Conservation (phyloP, 2,113 vertebrate genomes). For the Verasper variegatus region DNA sequence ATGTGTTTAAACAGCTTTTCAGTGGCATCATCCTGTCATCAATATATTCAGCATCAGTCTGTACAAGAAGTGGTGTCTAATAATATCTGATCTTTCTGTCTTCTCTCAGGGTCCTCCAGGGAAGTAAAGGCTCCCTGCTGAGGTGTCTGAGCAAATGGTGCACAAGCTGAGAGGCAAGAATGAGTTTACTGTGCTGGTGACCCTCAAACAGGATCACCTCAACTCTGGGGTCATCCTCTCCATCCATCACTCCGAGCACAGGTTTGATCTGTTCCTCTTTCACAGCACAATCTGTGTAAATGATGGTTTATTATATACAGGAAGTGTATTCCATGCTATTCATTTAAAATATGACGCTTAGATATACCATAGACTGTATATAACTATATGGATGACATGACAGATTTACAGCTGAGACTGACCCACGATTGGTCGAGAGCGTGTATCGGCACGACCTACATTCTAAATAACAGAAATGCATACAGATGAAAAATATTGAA, state of each 20-base stretch:
- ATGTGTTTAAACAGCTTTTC: neutral
- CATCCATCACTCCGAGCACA: conserved; percentile 92
- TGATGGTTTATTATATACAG: neutral
- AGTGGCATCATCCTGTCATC: neutral
- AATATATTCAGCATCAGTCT: neutral
- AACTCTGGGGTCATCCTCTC: conserved; percentile 97
- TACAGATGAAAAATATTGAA: too few relatives aligned
- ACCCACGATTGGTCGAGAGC: too few relatives aligned
- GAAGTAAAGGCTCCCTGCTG: conserved; percentile 89
- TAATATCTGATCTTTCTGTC: conserved; percentile 9
- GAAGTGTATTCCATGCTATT: neutral
- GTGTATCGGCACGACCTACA: too few relatives aligned
- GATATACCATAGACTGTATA: too few relatives aligned
- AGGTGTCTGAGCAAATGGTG: conserved; percentile 87
- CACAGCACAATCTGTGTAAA: neutral
- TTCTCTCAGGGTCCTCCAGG: conserved; percentile 87
- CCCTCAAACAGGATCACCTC: conserved; percentile 91
- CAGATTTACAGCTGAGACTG: too few relatives aligned
- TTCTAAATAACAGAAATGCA: too few relatives aligned
- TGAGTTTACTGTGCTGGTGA: conserved; percentile 93
- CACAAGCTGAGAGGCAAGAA: conserved; percentile 94
- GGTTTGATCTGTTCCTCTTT: conserved; percentile 78
- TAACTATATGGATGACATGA: too few relatives aligned
- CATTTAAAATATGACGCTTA: too few relatives aligned
- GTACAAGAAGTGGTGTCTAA: neutral